phyloP scores from a whole-genome alignment of 2,797 vertebrate genomes.

The Myotis planiceps region DNA sequence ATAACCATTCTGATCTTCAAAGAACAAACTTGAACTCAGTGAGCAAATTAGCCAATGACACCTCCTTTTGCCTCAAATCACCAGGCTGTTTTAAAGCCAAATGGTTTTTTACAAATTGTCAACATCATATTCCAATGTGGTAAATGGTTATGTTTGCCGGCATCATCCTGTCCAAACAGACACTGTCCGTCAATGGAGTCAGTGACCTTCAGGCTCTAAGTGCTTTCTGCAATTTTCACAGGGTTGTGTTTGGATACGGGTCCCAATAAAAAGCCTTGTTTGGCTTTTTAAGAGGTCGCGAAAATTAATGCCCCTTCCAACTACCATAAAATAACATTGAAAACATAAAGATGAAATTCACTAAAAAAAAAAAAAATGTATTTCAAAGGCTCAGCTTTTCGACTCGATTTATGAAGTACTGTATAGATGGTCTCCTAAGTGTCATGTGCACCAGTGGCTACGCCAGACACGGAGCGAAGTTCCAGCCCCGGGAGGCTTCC shows the following conservation, averaged over 20 bases:
- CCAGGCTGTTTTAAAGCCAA: slow-evolving; percentile 41
- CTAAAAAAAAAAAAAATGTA: neutral
- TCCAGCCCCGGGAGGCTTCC: slow-evolving; percentile 41
- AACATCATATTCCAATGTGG: neutral
- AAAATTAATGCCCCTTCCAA: neutral
- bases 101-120: slow-evolving; percentile 45
- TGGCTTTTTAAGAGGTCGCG: neutral
- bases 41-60: slow-evolving; percentile 20
- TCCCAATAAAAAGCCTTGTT: slow-evolving; percentile 11
- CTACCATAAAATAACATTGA: slow-evolving; percentile 1
- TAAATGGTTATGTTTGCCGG: slow-evolving; percentile 5
- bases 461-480: slow-evolving; percentile 19
- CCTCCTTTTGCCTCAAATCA: slow-evolving; percentile 8
- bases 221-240: neutral
- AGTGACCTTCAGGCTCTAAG: neutral
- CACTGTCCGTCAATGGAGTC: neutral
- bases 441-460: neutral
- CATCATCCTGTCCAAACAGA: slow-evolving; percentile 9
- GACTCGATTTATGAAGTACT: neutral
- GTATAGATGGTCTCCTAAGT: neutral
- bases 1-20: slow-evolving; percentile 29
- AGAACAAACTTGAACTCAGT: slow-evolving; percentile 28
- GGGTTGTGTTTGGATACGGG: slow-evolving; percentile 29
- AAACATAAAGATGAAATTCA: slow-evolving; percentile 7
- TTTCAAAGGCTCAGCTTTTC: slow-evolving; percentile 32